Evolutionary conservation across 2,113 vertebrate species (phyloP).

Genomic region (Xerus inauris): DNA sequence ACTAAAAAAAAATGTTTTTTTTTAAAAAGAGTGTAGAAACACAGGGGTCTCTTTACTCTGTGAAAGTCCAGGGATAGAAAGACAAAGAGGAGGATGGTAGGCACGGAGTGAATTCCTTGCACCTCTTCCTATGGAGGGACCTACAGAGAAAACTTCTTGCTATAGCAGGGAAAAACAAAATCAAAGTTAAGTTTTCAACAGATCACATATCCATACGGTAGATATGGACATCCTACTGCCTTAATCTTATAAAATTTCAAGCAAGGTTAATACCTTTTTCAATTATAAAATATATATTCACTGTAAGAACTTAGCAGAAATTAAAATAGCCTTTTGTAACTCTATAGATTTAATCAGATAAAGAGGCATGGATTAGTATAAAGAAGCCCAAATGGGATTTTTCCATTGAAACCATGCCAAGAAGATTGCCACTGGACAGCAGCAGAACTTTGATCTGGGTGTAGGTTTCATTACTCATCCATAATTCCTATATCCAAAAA

Average conservation of each 20-base stretch:
- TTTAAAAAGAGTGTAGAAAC: not conserved
- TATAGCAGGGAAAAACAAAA: not conserved
- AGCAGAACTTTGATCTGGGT: not conserved
- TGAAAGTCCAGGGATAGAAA: not conserved
- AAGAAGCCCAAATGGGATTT: not conserved
- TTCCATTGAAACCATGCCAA: not conserved
- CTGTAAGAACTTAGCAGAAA: slow-evolving; percentile 23
- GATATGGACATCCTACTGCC: not conserved
- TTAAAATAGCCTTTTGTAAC: not conserved
- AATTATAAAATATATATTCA: slow-evolving; percentile 16
- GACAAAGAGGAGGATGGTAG: not conserved
- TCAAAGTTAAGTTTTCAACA: not conserved
- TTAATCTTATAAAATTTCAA: slow-evolving; percentile 1
- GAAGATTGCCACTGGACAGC: not conserved
- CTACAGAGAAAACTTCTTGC: not conserved
- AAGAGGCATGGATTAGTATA: not conserved
- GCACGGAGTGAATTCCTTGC: not conserved
- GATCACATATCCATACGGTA: not conserved
- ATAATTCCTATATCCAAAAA: slow-evolving; percentile 11
- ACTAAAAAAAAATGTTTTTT: too few species aligned
- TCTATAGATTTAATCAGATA: not conserved
- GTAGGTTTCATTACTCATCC: not conserved
- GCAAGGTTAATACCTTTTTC: not conserved
- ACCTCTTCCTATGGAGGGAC: not conserved
- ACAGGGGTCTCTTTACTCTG: not conserved